Evolutionary conservation across 2,888 invertebrate genomes (phyloP).

Genomic region (Nudaria mundana): DNA sequence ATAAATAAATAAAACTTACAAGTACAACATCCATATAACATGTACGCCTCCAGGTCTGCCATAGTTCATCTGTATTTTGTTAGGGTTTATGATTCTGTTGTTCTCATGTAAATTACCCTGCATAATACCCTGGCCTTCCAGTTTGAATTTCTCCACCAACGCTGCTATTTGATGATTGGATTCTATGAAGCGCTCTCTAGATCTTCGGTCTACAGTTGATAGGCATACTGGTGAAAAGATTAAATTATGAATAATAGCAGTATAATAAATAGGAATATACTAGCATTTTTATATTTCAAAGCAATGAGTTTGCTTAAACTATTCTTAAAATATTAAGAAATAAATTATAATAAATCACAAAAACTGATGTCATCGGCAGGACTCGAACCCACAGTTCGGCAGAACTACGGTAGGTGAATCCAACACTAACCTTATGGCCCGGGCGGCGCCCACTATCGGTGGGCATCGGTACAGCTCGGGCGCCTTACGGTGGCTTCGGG

Average conservation of each 20-base stretch:
- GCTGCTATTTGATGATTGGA: slow-evolving; percentile 96
- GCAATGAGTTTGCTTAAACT: too few species aligned
- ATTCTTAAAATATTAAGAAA: too few species aligned
- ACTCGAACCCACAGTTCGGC: too few species aligned
- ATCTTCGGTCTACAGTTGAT: slow-evolving; percentile 84
- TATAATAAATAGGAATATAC: too few species aligned
- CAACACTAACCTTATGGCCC: too few species aligned
- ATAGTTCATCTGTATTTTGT: slow-evolving; percentile 88
- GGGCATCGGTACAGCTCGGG: too few species aligned
- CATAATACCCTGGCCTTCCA: slow-evolving; percentile 89
- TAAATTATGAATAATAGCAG: background rate
- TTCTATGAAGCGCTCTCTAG: slow-evolving; percentile 94
- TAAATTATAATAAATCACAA: too few species aligned
- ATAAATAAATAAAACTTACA: slow-evolving; percentile 81
- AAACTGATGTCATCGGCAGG: too few species aligned
- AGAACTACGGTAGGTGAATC: too few species aligned
- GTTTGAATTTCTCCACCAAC: slow-evolving; percentile 93
- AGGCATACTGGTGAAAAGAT: slow-evolving; percentile 68
- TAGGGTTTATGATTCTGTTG: slow-evolving; percentile 82
- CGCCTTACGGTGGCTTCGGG: too few species aligned
- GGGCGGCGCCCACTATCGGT: too few species aligned
- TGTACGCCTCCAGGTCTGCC: slow-evolving; percentile 86
- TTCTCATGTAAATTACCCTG: slow-evolving; percentile 82
- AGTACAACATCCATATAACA: slow-evolving; percentile 85
- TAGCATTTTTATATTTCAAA: too few species aligned